Conservation (phyloP, 2,888 invertebrate species). For the Rhabditophanes sp. region DNA sequence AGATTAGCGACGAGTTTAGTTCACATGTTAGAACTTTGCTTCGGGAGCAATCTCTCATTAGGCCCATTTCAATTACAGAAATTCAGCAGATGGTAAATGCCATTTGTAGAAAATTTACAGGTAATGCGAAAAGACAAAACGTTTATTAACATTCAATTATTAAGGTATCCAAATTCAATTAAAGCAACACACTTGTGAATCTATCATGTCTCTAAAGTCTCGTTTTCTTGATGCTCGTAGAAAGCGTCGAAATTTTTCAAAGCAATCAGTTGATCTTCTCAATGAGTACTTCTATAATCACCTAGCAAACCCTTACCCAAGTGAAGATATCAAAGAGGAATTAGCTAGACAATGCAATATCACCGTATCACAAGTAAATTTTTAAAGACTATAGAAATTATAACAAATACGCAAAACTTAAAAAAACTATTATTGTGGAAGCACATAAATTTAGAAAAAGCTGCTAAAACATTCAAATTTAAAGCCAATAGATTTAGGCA, state of each 20-base stretch:
- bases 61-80: slow-evolving; percentile 91
- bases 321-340: slow-evolving; percentile 98
- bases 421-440: too few relatives aligned
- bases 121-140: too few relatives aligned
- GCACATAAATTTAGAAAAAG: too few relatives aligned
- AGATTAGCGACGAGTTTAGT: slow-evolving; percentile 6
- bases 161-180: slow-evolving; percentile 59
- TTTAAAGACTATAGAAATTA: too few relatives aligned
- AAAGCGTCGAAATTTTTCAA: slow-evolving; percentile 95
- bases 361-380: slow-evolving; percentile 85
- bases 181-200: slow-evolving; percentile 95
- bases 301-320: slow-evolving; percentile 96
- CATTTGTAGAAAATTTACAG: slow-evolving; percentile 67
- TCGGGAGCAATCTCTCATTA: slow-evolving; percentile 62
- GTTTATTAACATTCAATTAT: too few relatives aligned
- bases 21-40: slow-evolving; percentile 55
- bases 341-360: slow-evolving; percentile 96
- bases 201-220: slow-evolving; percentile 88
- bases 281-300: slow-evolving; percentile 99
- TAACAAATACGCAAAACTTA: too few relatives aligned
- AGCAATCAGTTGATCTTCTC: slow-evolving; percentile 93
- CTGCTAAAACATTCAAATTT: too few relatives aligned
- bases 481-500: too few relatives aligned
- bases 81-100: slow-evolving; percentile 83
- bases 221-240: slow-evolving; percentile 57